Base-by-base conservation (phyloP, 2,797 vertebrate species). In the Lycodopsis pacificus region DNA sequence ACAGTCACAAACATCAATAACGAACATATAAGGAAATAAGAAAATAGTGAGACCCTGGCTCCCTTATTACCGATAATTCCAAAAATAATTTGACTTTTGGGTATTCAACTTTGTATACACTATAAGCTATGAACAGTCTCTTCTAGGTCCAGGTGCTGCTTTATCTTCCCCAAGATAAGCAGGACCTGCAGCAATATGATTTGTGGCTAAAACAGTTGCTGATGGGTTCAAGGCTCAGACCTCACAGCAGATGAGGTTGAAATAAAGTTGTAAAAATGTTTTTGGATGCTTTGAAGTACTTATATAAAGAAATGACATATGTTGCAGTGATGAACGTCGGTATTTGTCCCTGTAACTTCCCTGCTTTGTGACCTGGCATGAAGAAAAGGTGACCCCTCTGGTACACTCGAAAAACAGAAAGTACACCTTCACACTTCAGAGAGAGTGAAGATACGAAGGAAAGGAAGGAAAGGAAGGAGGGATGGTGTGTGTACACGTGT, bases 1-100 rank as follows among this genome's bases (percentile, higher is more conserved):
- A 68, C 25, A 14, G 76, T 77, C 71, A 78, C 80, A 74, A 84
- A 83, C 46, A 79, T 86, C 62, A 73, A 82, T 73, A 86, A 73
- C 51, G 58, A 51, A 58, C 42, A 46, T 8, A 32, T 46, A 71
- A 34, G 32, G 7, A 34, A 7, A 34, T 15, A 42, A 71, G 57
- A 58, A 81, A 42, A 14, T 32, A 8, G 20, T 49, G 14, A 57
- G 53, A 67, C 19, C 13, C 30, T 51, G 20, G 34, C 76, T 86
- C 76, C 68, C 82, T 56, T n/a, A 70, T 66, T 74, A 62, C 67
- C 73, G 34, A 53, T 88, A 76, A 81, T 65, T 71, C 42, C 42
- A 62, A 27, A 56, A 25, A 1, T 0, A 1, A 67, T 67, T 46
- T 36, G 61, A 69, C 65, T 27, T 80, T 48, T 46, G 65, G 71